A percentile compares a stretch with the other conserved stretches of the same genome.
These are phyloP conservation scores for Ephialtes manifestator DNA, from an alignment of 2,888 invertebrate species.

Conservation along the genomic window DNA sequence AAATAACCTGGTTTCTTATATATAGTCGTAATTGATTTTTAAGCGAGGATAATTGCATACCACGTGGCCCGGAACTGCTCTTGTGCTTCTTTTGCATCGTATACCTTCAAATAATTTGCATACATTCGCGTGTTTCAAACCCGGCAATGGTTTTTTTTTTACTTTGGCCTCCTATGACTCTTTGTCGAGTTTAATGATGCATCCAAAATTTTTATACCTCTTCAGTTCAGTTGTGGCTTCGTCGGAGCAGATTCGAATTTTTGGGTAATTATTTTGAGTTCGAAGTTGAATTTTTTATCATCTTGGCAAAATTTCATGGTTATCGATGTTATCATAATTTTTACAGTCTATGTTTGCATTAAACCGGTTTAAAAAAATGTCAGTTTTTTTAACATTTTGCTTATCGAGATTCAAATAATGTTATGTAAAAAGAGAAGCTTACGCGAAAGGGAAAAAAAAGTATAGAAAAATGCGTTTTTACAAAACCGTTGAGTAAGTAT, in stretches of 20 bases:
- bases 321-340: too few species aligned
- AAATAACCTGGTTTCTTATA: slow-evolving; percentile 3
- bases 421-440: too few species aligned
- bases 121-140: not conserved
- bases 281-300: not conserved
- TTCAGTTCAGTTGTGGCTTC: not conserved
- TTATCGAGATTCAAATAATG: too few species aligned
- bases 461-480: too few species aligned
- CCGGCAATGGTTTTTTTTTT: not conserved
- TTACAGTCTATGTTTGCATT: too few species aligned
- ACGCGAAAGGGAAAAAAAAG: too few species aligned
- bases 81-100: not conserved
- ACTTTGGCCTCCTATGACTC: not conserved
- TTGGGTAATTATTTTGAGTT: not conserved
- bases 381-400: too few species aligned
- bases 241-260: not conserved
- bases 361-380: too few species aligned
- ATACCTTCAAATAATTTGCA: not conserved
- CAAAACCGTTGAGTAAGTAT: too few species aligned
- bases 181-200: slow-evolving; percentile 10
- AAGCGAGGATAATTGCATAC: slow-evolving; percentile 56
- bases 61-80: slow-evolving; percentile 2
- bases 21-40: slow-evolving; percentile 51
- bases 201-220: not conserved
- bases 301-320: not conserved